phyloP scores from a whole-genome alignment of 2,797 vertebrate genomes.

The Oryzias sinensis region DNA sequence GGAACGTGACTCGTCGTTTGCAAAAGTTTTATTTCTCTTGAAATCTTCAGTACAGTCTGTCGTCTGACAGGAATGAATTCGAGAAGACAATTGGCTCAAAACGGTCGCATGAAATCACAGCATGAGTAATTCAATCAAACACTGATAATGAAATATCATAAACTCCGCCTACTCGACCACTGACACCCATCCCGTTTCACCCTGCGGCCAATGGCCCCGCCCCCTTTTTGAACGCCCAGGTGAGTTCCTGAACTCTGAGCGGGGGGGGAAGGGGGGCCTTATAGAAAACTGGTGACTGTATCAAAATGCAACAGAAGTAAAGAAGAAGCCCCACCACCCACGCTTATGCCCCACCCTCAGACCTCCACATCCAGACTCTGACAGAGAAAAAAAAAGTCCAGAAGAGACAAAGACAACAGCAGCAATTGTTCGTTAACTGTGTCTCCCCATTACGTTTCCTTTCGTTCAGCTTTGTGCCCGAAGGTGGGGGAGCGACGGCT shows the following conservation, averaged over 20 bases:
- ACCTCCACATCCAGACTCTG: slow-evolving; percentile 40
- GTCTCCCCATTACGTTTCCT: slow-evolving; percentile 17
- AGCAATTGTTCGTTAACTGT: slow-evolving; percentile 36
- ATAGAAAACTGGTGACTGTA: no score
- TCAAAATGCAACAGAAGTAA: slow-evolving; percentile 46
- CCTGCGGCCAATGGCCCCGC: background rate
- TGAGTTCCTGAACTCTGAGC: slow-evolving; percentile 42
- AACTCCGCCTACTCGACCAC: slow-evolving; percentile 10
- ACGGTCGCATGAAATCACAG: slow-evolving; percentile 89
- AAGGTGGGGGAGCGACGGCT: slow-evolving; percentile 16
- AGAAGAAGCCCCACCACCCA: slow-evolving; percentile 7
- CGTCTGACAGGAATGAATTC: slow-evolving; percentile 95
- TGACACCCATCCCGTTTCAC: background rate
- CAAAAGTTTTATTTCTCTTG: slow-evolving; percentile 74
- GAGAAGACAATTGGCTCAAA: slow-evolving; percentile 96
- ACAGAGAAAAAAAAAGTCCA: slow-evolving; percentile 54
- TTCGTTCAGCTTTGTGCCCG: background rate
- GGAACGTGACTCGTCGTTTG: slow-evolving; percentile 27
- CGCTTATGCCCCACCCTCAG: background rate
- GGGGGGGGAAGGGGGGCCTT: background rate
- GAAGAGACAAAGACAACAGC: slow-evolving; percentile 34
- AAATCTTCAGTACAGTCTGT: slow-evolving; percentile 92
- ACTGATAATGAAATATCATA: slow-evolving; percentile 28
- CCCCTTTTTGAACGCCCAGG: slow-evolving; percentile 26
- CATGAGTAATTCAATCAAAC: slow-evolving; percentile 40